These are phyloP conservation scores for Ondatra zibethicus DNA, from an alignment of 2,113 vertebrate species.

Conservation along the genomic window DNA sequence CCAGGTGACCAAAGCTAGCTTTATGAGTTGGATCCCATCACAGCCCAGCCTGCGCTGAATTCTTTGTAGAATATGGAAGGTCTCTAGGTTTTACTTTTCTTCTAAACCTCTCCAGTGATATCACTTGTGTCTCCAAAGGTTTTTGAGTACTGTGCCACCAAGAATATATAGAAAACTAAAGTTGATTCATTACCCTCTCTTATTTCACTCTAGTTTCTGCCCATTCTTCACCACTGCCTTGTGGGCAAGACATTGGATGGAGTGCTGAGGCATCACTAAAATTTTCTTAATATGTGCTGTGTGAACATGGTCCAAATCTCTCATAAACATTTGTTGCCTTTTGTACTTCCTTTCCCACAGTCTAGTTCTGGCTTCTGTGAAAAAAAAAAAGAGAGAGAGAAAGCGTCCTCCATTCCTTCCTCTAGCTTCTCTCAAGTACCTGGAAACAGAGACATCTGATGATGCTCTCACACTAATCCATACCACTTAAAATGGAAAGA, in stretches of 20 bases:
- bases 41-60: not conserved
- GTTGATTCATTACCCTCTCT: not conserved
- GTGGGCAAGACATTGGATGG: too few species aligned
- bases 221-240: not conserved
- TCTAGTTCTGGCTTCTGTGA: not conserved
- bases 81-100: not conserved
- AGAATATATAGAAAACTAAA: not conserved
- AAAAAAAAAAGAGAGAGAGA: too few species aligned
- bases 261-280: not conserved
- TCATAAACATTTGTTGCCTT: not conserved
- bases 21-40: not conserved
- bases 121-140: not conserved
- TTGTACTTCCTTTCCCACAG: not conserved
- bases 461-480: rapidly evolving
- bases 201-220: not conserved
- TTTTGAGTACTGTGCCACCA: not conserved
- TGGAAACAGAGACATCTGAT: not conserved
- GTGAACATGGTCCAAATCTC: not conserved
- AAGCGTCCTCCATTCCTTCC: too few species aligned
- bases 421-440: not conserved
- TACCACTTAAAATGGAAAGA: not conserved
- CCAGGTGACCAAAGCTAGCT: not conserved
- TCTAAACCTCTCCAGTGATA: not conserved
- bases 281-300: not conserved
- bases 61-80: not conserved